Percentiles rank a stretch among this genome's conserved stretches.
Evolutionary conservation across 1,140 invertebrate species (phyloP).

Genomic region (Amphibalanus amphitrite): DNA sequence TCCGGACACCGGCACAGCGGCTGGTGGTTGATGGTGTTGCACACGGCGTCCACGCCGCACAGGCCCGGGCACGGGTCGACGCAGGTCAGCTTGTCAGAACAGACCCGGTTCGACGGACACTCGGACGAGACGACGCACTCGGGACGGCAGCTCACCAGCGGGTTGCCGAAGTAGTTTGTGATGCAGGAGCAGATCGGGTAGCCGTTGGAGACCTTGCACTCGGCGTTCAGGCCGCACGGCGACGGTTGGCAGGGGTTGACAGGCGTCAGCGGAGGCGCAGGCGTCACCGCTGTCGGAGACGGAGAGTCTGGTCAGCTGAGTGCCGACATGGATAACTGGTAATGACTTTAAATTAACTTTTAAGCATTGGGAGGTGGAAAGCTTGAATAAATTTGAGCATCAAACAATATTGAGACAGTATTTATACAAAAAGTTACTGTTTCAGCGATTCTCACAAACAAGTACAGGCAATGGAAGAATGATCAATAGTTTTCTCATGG

Average conservation of each 20-base stretch:
- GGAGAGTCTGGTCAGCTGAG: too few relatives aligned
- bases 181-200: slow-evolving; percentile 43
- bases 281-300: slow-evolving; percentile 23
- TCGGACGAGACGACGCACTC: slow-evolving; percentile 45
- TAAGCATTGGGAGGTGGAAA: too few relatives aligned
- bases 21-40: slow-evolving; percentile 66
- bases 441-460: too few relatives aligned
- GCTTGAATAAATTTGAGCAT: too few relatives aligned
- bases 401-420: too few relatives aligned
- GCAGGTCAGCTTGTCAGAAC: slow-evolving; percentile 38
- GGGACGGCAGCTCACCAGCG: slow-evolving; percentile 20
- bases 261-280: slow-evolving; percentile 20
- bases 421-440: too few relatives aligned
- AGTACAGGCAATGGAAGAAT: too few relatives aligned
- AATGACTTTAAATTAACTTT: too few relatives aligned
- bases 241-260: slow-evolving; percentile 40
- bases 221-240: slow-evolving; percentile 39
- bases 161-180: slow-evolving; percentile 41
- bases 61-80: slow-evolving; percentile 58
- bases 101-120: slow-evolving; percentile 40
- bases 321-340: too few relatives aligned
- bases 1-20: slow-evolving; percentile 62
- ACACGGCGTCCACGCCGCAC: slow-evolving; percentile 64
- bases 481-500: too few relatives aligned
- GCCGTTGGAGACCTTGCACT: slow-evolving; percentile 36